A percentile compares a stretch with the other conserved stretches of the same genome.
phyloP scores from a whole-genome alignment of 2,888 invertebrate species.

The Drosophila phalerata region DNA sequence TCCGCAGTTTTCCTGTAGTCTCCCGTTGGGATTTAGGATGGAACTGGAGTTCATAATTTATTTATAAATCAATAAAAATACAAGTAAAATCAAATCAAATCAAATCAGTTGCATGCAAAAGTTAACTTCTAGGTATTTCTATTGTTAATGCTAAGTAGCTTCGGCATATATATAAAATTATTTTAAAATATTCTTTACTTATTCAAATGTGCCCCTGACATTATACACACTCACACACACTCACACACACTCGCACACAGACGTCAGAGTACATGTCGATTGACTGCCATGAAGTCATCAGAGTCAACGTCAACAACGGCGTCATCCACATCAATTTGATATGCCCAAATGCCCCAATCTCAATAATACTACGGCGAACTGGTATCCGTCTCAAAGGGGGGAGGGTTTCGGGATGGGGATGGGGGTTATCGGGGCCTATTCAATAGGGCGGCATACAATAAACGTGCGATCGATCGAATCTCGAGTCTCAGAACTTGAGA shows the following conservation, averaged over 20 bases:
- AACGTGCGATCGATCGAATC: conserved; percentile 47
- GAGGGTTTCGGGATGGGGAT: not conserved
- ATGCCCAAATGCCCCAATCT: conserved; percentile 43
- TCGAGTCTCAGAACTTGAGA: conserved; percentile 28
- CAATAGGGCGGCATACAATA: conserved; percentile 47
- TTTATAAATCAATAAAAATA: conserved; percentile 59
- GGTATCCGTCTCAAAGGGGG: not conserved
- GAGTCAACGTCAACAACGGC: conserved; percentile 55
- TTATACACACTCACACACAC: conserved; percentile 25
- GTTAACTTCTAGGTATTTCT: conserved; percentile 23
- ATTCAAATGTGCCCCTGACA: conserved; percentile 68
- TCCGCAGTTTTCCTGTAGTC: conserved; percentile 39
- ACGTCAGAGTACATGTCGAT: conserved; percentile 17
- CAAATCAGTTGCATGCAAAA: conserved; percentile 18
- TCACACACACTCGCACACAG: not conserved
- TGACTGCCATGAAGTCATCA: conserved; percentile 80
- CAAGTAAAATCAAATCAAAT: conserved; percentile 34
- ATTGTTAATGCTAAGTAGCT: conserved; percentile 42
- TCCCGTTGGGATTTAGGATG: conserved; percentile 39
- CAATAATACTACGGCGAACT: conserved; percentile 25
- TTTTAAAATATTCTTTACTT: conserved; percentile 72
- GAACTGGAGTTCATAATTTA: conserved; percentile 37
- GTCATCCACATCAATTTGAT: conserved; percentile 74
- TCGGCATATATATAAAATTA: conserved; percentile 41
- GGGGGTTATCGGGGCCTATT: conserved; percentile 22